A percentile compares a stretch with the other conserved stretches of the same genome.
phyloP scores from a whole-genome alignment of 2,888 invertebrate genomes.

The Drosophila barbarae region DNA sequence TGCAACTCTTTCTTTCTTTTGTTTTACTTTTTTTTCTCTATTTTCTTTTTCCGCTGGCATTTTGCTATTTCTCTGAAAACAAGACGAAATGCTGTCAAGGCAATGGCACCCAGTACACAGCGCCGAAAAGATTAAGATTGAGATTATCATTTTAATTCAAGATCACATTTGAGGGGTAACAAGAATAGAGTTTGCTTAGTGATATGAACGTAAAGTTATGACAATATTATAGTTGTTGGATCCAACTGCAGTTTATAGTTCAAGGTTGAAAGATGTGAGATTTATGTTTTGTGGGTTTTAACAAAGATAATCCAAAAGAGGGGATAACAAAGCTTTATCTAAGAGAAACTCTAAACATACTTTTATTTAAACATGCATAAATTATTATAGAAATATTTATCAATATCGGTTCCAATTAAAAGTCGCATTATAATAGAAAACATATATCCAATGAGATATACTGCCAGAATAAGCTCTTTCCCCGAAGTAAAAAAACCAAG shows the following conservation, averaged over 20 bases:
- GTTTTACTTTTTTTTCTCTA: constrained; percentile 45
- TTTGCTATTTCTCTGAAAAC: constrained; percentile 56
- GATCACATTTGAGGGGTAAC: not conserved
- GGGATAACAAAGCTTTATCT: too few relatives aligned
- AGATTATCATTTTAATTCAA: not conserved
- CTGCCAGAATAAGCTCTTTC: not conserved
- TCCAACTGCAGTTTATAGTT: not conserved
- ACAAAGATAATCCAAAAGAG: too few relatives aligned
- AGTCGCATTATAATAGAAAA: not conserved
- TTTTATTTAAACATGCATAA: too few relatives aligned
- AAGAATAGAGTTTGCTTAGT: not conserved
- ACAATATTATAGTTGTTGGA: not conserved
- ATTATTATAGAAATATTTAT: too few relatives aligned
- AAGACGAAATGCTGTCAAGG: constrained; percentile 51
- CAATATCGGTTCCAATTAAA: not conserved
- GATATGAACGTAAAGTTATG: not conserved
- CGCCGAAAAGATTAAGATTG: too few relatives aligned
- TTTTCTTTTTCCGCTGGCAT: not conserved
- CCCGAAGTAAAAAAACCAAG: not conserved
- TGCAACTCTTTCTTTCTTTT: constrained; percentile 54
- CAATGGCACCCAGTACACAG: constrained; percentile 20
- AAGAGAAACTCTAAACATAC: too few relatives aligned
- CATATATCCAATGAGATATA: not conserved
- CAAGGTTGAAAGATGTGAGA: not conserved
- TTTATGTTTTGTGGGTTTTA: not conserved